Evolutionary conservation across 2,888 invertebrate genomes (phyloP).

Genomic region (Siphonodentalium dalli): DNA sequence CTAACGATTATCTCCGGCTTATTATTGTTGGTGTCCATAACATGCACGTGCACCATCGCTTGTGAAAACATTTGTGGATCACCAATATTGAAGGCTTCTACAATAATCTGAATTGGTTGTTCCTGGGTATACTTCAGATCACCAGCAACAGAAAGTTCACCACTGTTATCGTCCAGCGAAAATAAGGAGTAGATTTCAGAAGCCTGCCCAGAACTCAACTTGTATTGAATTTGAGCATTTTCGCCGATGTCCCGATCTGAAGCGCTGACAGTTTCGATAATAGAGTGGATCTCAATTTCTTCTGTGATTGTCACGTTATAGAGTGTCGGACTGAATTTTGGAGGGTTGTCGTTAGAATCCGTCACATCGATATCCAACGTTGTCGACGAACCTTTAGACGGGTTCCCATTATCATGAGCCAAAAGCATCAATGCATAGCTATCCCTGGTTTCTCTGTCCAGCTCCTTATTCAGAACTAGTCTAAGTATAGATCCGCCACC

Average conservation of each 20-base stretch:
- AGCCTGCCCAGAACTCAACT: constrained; percentile 9
- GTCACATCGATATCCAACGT: constrained; percentile 42
- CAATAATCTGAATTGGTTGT: constrained; percentile 17
- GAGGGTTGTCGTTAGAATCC: constrained; percentile 51
- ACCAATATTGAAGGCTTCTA: constrained; percentile 35
- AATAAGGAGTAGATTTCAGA: constrained; percentile 19
- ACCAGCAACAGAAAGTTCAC: constrained; percentile 27
- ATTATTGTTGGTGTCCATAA: constrained; percentile 83
- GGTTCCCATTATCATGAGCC: constrained; percentile 44
- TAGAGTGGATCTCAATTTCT: constrained; percentile 30
- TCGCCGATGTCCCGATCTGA: constrained; percentile 84
- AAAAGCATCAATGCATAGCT: constrained; percentile 38
- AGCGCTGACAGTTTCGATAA: constrained; percentile 73
- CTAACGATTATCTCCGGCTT: constrained; percentile 84
- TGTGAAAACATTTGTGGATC: constrained; percentile 27
- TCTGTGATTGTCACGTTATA: constrained; percentile 48
- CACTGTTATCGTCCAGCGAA: constrained; percentile 23
- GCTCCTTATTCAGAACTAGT: constrained; percentile 33
- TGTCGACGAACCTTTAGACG: constrained; percentile 33
- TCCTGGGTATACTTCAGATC: constrained; percentile 17
- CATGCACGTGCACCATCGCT: constrained; percentile 70
- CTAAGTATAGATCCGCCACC: constrained; percentile 40
- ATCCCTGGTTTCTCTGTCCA: constrained; percentile 42
- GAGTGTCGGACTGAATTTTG: constrained; percentile 37
- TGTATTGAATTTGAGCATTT: constrained; percentile 68